Base-by-base conservation (phyloP, 2,888 invertebrate species). In the Acrobeloides nanus region DNA sequence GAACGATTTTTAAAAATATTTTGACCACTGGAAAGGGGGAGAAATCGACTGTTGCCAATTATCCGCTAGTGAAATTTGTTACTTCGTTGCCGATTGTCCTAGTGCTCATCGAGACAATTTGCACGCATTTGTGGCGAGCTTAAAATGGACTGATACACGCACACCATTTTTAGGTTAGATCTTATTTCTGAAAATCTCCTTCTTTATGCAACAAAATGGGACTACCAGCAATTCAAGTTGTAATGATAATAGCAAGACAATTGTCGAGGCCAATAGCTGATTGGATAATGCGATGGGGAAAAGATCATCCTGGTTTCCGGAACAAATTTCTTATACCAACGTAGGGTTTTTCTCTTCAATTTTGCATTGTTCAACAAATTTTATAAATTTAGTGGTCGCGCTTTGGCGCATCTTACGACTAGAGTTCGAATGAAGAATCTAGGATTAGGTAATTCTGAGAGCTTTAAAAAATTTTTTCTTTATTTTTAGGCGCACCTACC, bases 171-270 rank as follows among this genome's bases (percentile, higher is more conserved):
- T n/a, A n/a, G n/a, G n/a, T n/a, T n/a, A n/a, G n/a, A n/a, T n/a
- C n/a, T n/a, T n/a, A n/a, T n/a, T n/a, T n/a, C n/a, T n/a, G n/a
- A n/a, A n/a, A n/a, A n/a, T n/a, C n/a, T n/a, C n/a, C n/a, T n/a
- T n/a, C n/a, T 46, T 46, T n/a, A 23, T 18, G 18, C 24, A 10
- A 17, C 41, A 57, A 37, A 26, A 70, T 70, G 70, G 70, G 70
- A 23, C 57, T 70, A 27, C 70, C 70, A 5, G 62, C 65, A 61
- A 56, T 70, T 39, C 70, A 70, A 53, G 59, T 70, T 15, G 54
- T 67, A 33, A 60, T 71, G 64, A 70, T 70, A 44, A 61, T 65
- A 38, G 70, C 67, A 4, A 48, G 70, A 49, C 70, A 70, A 57
- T 52, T 71, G 37, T 67, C 70, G 10, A 71, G 65, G 52, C 70